phyloP scores from a whole-genome alignment of 1,140 invertebrate genomes.

The Zaprionus nigranus region DNA sequence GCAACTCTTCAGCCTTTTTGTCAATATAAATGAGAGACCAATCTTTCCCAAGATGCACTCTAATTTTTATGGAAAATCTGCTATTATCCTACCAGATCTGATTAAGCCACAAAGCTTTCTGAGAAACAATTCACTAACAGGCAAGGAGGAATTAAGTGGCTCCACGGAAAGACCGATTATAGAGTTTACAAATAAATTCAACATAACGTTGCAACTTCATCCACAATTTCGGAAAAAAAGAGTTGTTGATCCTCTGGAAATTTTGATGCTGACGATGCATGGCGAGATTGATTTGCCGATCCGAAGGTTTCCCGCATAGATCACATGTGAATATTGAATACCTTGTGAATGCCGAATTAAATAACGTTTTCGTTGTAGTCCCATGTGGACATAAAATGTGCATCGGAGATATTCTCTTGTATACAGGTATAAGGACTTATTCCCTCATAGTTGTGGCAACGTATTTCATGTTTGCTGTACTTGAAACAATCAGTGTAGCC shows the following conservation, averaged over 20 bases:
- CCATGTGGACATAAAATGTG: constrained; percentile 21
- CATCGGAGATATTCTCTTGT: constrained; percentile 1
- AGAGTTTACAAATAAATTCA: constrained; percentile 13
- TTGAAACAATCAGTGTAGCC: constrained; percentile 26
- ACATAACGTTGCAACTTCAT: constrained; percentile 4
- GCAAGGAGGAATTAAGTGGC: constrained; percentile 1
- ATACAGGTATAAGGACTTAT: neutral
- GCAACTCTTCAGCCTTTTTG: neutral
- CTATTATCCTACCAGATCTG: constrained; percentile 1
- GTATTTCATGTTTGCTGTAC: constrained; percentile 25
- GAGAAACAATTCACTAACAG: neutral
- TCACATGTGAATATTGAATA: neutral
- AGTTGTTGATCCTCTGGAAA: neutral
- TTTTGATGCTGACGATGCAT: neutral
- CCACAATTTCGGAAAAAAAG: neutral
- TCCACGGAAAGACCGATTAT: neutral
- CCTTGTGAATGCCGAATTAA: too few species aligned
- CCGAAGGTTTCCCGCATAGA: too few species aligned
- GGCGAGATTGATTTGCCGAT: constrained; percentile 17
- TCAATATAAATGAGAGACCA: neutral
- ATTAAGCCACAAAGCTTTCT: neutral
- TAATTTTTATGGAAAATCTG: constrained; percentile 15
- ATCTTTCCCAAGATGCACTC: neutral
- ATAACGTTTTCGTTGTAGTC: constrained; percentile 22
- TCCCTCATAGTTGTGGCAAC: constrained; percentile 1